Evolutionary conservation across 2,797 vertebrate genomes (phyloP), one percentile per base, ranked within the genome.

Genomic region (Scleropages formosus): DNA sequence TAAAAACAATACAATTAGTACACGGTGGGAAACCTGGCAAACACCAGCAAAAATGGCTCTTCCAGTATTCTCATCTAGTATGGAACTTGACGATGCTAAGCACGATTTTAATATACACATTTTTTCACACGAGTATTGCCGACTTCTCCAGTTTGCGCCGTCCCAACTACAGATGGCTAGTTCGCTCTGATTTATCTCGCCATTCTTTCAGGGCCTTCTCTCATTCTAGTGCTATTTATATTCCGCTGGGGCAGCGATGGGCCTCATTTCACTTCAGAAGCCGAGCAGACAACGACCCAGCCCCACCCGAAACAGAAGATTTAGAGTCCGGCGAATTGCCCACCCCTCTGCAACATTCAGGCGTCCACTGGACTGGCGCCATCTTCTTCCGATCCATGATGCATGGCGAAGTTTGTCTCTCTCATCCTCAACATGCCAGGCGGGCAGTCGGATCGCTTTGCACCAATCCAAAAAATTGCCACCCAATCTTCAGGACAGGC

Each of bases 101-200:
- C 31, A 39, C 31, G 31, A 39, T 39, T 39, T 39, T 39, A 39
- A 39, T 39, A 39, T 39, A 6, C 31, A 39, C 39, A 39, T 39
- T 39, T 39, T 44, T 1, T 65, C 27, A 65, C 7, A 15, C 26
- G 1, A 12, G 12, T 9, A 12, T 26, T 12, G 15, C 20, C 8
- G 61, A 20, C 4, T 16, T 24, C 10, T 12, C 13, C 26, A 7
- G 63, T 15, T 39, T 65, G 10, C 27, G 15, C 31, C 31, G 27
- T 16, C 4, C 20, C 63, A 16, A 24, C 15, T 46, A 66, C 64
- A n/a, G 27, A 15, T 66, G 18, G 31, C 15, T 66, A 46, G 1
- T 66, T 39, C 18, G 63, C 6, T 13, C 27, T 65, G 63, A 65
- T 65, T 65, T 65, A 66, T 66, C 39, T 46, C 39, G n/a, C 27